Evolutionary conservation across 2,113 vertebrate genomes (phyloP).

Genomic region (Macrotis lagotis): DNA sequence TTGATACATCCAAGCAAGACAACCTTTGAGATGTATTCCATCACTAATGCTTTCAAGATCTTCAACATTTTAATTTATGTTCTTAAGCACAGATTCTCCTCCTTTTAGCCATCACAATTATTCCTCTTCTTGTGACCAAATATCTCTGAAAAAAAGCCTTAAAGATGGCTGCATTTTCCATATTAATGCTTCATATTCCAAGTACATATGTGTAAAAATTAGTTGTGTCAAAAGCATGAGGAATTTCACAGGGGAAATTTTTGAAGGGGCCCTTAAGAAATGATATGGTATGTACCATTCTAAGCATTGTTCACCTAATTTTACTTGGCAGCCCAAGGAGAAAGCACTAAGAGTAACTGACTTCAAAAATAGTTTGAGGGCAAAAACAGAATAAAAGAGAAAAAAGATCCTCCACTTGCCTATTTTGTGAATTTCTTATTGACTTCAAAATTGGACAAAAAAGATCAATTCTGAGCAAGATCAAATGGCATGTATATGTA

Average conservation of each 20-base stretch:
- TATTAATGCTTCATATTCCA: not conserved
- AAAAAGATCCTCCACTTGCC: not conserved
- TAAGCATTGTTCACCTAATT: too few species aligned
- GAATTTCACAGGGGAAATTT: not conserved
- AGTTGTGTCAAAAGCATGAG: not conserved
- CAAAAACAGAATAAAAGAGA: not conserved
- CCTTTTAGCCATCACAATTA: not conserved
- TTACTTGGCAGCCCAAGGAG: not conserved
- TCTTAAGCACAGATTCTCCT: not conserved
- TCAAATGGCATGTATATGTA: not conserved
- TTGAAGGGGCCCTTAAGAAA: not conserved
- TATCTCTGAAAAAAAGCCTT: not conserved
- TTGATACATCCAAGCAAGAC: not conserved
- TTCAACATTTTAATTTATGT: too few species aligned
- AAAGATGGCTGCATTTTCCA: not conserved
- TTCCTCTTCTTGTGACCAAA: not conserved
- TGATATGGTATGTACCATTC: not conserved
- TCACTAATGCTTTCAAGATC: too few species aligned
- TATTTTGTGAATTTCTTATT: constrained; percentile 42
- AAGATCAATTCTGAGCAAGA: constrained; percentile 64
- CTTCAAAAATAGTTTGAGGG: not conserved
- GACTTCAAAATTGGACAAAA: constrained; percentile 43
- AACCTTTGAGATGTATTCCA: not conserved
- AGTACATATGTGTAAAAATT: too few species aligned
- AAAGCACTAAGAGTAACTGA: not conserved